phyloP scores from a whole-genome alignment of 2,888 invertebrate species.

The Vesta saturnalis region DNA sequence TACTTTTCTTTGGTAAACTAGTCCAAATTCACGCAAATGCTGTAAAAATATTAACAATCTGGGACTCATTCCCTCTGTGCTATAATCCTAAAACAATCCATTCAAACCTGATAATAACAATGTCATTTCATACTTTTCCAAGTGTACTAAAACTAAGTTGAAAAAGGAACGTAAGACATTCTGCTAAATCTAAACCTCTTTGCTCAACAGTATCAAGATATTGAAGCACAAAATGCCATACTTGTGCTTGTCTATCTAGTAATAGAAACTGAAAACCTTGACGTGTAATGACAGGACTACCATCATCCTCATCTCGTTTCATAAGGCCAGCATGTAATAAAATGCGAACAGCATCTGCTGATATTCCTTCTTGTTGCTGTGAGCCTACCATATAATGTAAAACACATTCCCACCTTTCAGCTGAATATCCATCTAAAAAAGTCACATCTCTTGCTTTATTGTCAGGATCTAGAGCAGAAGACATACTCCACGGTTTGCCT shows the following conservation, averaged over 20 bases:
- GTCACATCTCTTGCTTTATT: constrained; percentile 86
- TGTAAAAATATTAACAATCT: constrained; percentile 90
- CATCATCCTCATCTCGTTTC: constrained; percentile 83
- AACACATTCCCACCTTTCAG: constrained; percentile 96
- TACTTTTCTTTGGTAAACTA: constrained; percentile 96
- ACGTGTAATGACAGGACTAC: constrained; percentile 88
- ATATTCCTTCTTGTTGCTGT: constrained; percentile 89
- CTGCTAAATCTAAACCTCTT: constrained; percentile 85
- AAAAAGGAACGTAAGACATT: constrained; percentile 95
- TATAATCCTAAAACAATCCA: constrained; percentile 82
- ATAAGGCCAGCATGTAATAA: constrained; percentile 93
- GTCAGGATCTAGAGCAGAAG: constrained; percentile 83
- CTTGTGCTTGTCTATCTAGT: constrained; percentile 91
- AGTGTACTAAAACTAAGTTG: constrained; percentile 95
- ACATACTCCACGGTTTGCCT: constrained; percentile 90
- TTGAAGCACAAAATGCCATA: constrained; percentile 98
- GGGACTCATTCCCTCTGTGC: constrained; percentile 92
- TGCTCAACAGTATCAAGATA: constrained; percentile 93
- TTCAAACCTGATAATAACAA: background rate
- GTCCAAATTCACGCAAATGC: constrained; percentile 95
- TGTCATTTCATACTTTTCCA: constrained; percentile 73
- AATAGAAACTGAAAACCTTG: constrained; percentile 98
- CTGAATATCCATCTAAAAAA: constrained; percentile 90
- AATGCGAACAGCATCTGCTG: constrained; percentile 93
- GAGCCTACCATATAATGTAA: constrained; percentile 96